Evolutionary conservation across 1,140 invertebrate species (phyloP), one percentile per base, ranked within the genome.

Genomic region (Macrobrachium rosenbergii): DNA sequence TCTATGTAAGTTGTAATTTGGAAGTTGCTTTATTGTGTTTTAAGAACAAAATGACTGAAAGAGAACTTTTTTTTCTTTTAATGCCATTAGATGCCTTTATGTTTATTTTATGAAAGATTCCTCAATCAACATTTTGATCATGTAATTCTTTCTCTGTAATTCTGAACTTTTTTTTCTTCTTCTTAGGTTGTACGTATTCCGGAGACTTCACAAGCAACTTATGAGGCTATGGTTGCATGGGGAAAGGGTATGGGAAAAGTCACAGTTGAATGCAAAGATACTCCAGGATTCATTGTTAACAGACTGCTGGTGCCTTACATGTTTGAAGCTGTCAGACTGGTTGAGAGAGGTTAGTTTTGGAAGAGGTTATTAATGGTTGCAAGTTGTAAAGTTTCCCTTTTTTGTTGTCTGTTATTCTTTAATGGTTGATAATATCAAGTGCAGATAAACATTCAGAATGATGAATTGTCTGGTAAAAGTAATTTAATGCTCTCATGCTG

Each of bases 231-330:
- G 91, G 93, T 95, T 91, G 94, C 93, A 62, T 98, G 96, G 95
- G 96, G 96, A 45, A 95, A 96, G 92, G 91, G 93, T 16, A 93
- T 97, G 79, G 96, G 95, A 60, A 98, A 98, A 92, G 94, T 93
- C 16, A 95, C 95, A 88, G 96, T 97, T 63, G 94, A 94, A 3
- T 97, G 96, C 92, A 95, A 95, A 93, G 96, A 97, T 91, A 97
- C 96, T 0, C 96, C 96, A 52, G 95, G 95, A 86, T 97, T 98
- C 91, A 95, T 98, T 90, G 96, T 98, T 5, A 98, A 98, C 91
- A 92, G 96, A 83, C 92, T 98, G 17, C 91, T 97, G 45, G 94
- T 96, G 12, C 96, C 96, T 16, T 96, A 96, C 90, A 92, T 96
- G 86, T 92, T 94, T 88, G 96, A 97, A 92, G 95, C 96, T 21